Conservation (phyloP, 2,888 invertebrate species). For the Rhopalosiphum nymphaeae region DNA sequence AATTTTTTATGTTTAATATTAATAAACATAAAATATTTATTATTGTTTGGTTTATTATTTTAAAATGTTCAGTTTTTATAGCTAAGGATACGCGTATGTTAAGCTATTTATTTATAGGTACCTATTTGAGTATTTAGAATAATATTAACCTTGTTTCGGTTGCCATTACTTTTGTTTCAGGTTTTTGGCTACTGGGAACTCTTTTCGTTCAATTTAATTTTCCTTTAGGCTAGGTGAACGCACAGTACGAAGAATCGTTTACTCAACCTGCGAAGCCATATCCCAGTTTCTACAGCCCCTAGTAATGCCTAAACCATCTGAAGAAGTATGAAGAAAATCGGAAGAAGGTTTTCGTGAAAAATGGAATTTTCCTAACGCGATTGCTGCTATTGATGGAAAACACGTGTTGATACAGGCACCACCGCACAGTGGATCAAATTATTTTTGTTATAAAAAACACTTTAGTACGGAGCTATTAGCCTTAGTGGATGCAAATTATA, state of each 20-base stretch:
- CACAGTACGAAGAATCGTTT: slow-evolving; percentile 15
- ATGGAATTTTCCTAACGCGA: slow-evolving; percentile 21
- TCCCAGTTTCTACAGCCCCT: neutral
- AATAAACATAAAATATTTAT: no score
- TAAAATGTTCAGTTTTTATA: no score
- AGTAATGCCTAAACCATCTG: slow-evolving; percentile 13
- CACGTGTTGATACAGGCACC: slow-evolving; percentile 14
- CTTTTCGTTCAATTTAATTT: slow-evolving; percentile 25
- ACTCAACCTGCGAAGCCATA: slow-evolving; percentile 12
- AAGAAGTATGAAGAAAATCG: slow-evolving; percentile 24
- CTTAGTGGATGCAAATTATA: slow-evolving; percentile 32
- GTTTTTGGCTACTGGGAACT: slow-evolving; percentile 29
- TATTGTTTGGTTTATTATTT: no score
- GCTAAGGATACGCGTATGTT: no score
- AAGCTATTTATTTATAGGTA: no score
- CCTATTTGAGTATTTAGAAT: slow-evolving; percentile 7
- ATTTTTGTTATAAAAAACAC: slow-evolving; percentile 38
- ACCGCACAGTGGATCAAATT: slow-evolving; percentile 26
- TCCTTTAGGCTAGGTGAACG: slow-evolving; percentile 12
- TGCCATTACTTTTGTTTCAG: neutral
- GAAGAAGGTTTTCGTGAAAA: slow-evolving; percentile 24
- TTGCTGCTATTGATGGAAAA: slow-evolving; percentile 14
- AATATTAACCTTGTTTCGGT: slow-evolving; percentile 14
- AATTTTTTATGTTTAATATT: no score
- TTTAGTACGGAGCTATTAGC: slow-evolving; percentile 35